Evolutionary conservation across 2,113 vertebrate species (phyloP), one percentile per base, ranked within the genome.

Genomic region (Ia io): DNA sequence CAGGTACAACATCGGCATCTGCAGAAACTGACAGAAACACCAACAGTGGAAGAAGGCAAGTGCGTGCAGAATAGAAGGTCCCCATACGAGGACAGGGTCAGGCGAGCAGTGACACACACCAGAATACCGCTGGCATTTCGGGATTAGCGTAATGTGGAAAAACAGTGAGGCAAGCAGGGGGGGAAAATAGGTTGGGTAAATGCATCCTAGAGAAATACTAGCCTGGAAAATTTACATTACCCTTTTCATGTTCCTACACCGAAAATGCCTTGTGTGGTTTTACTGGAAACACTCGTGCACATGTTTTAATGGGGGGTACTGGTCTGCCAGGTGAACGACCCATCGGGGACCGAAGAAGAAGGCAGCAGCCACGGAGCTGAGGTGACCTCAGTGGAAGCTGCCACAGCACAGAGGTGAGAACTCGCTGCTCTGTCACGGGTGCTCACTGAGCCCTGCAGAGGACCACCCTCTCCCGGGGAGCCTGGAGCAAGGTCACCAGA

Each of bases 171-270:
- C 90, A 88, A 77, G 59, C 47, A 51, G 74, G 42, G 18, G 74
- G 42, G 18, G 6, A 56, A 84, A 83, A 71, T 5, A 42, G 9
- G n/a, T 32, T 56, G 69, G 42, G 83, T 67, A 82, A 84, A 78
- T 65, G 63, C 95, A 93, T 90, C 76, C 32, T 71, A 74, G 63
- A 92, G 84, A 96, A 97, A 91, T 9, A 70, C 22, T 84, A 28
- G 44, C 91, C 84, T 94, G 88, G 91, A 97, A 96, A 95, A 79
- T 93, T 88, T 93, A 92, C 22, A 67, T 83, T 73, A 65, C n/a
- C 32, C 37, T 87, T 95, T 92, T 90, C 89, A 74, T 93, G 92
- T 96, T 78, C 93, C 78, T 49, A 85, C 93, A 94, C 83, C 91
- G 49, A 93, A 94, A 92, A 67, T 53, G 84, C 35, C 88, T 16